A percentile compares a stretch with the other conserved stretches of the same genome.
Evolutionary conservation across 2,888 invertebrate species (phyloP).

Genomic region (Amblyjoppa proteus): DNA sequence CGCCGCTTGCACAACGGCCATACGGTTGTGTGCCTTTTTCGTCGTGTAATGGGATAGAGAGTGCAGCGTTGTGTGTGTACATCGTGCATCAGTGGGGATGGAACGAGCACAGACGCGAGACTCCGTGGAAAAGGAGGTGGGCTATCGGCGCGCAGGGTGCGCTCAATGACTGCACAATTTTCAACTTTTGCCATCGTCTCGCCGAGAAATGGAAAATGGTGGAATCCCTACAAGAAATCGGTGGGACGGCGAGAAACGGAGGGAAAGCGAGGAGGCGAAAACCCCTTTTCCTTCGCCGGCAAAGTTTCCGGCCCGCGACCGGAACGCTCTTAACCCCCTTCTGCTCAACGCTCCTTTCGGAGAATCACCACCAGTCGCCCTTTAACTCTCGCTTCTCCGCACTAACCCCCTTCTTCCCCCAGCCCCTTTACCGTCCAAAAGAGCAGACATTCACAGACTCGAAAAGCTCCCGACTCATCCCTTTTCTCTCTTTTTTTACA

Average conservation of each 20-base stretch:
- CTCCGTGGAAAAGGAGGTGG: conserved; percentile 70
- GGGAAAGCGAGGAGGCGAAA: conserved; percentile 67
- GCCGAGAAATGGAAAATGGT: conserved; percentile 79
- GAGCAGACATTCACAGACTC: conserved; percentile 33
- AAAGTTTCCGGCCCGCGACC: conserved; percentile 71
- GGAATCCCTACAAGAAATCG: conserved; percentile 71
- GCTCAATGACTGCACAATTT: conserved; percentile 79
- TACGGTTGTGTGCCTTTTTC: conserved; percentile 20
- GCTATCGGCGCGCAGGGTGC: conserved; percentile 78
- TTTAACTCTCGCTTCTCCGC: conserved; percentile 42
- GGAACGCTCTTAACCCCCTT: conserved; percentile 65
- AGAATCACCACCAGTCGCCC: conserved; percentile 42
- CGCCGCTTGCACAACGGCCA: conserved; percentile 12
- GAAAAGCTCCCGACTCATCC: conserved; percentile 45
- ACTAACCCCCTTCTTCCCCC: conserved; percentile 7
- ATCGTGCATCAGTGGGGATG: conserved; percentile 19
- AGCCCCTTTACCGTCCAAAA: conserved; percentile 4
- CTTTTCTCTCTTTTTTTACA: conserved; percentile 27
- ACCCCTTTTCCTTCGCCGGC: conserved; percentile 77
- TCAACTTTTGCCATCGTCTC: conserved; percentile 80
- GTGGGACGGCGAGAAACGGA: conserved; percentile 50
- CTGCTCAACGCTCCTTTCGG: conserved; percentile 44
- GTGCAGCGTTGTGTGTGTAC: conserved; percentile 19
- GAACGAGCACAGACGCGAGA: conserved; percentile 32
- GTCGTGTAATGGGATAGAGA: background rate